A percentile compares a stretch with the other conserved stretches of the same genome.
phyloP scores from a whole-genome alignment of 2,113 vertebrate genomes.

The Stegostoma tigrinum region DNA sequence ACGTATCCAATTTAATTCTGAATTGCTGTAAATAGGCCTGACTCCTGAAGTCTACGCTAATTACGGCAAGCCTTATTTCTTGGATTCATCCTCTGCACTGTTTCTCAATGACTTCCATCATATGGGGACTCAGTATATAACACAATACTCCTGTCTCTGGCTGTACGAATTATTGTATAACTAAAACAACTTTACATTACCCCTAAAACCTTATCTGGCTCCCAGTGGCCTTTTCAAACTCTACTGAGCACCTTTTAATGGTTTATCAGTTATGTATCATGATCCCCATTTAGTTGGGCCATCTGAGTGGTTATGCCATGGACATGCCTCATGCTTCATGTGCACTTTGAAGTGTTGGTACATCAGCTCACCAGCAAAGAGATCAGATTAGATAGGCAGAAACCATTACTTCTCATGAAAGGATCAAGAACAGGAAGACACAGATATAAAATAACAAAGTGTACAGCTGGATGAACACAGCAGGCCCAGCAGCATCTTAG shows the following conservation, averaged over 20 bases:
- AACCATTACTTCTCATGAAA: too few relatives aligned
- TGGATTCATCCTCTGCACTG: not conserved
- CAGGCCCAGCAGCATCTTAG: too few relatives aligned
- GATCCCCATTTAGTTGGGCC: not conserved
- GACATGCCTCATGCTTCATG: not conserved
- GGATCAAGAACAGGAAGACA: too few relatives aligned
- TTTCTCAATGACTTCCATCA: not conserved
- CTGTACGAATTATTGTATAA: not conserved
- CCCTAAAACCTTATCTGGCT: not conserved
- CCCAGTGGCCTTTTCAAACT: not conserved
- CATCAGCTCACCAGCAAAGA: not conserved
- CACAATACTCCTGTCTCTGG: not conserved
- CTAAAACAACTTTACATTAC: too few relatives aligned
- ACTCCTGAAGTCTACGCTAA: not conserved
- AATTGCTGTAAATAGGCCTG: not conserved
- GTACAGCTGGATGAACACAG: too few relatives aligned
- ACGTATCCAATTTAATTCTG: not conserved
- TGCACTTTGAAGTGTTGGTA: not conserved
- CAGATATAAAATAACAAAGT: too few relatives aligned
- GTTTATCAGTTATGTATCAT: not conserved
- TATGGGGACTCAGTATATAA: not conserved
- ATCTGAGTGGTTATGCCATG: not conserved
- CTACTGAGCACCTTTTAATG: not conserved
- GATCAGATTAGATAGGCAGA: too few relatives aligned
- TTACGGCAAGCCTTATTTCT: not conserved